phyloP scores from a whole-genome alignment of 2,113 vertebrate species.

The Lophotis ruficrista region DNA sequence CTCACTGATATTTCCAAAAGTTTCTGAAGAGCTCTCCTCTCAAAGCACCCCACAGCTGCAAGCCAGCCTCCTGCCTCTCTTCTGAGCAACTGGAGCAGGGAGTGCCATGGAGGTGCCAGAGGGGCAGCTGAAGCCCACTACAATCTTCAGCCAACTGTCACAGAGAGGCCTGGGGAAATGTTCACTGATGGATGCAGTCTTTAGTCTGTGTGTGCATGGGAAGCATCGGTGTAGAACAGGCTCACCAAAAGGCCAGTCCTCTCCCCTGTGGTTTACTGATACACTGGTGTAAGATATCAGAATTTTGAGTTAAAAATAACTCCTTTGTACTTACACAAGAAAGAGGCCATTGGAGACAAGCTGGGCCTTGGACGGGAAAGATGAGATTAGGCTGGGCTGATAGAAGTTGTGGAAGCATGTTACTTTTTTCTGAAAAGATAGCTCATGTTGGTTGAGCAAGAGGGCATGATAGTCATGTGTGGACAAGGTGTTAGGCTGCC shows the following conservation, averaged over 20 bases:
- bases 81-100: background rate
- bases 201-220: accelerated
- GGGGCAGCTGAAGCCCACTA: background rate
- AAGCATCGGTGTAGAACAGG: background rate
- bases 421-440: background rate
- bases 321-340: background rate
- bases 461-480: background rate
- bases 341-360: background rate
- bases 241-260: background rate
- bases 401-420: background rate
- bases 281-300: accelerated
- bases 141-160: background rate
- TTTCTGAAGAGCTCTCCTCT: background rate
- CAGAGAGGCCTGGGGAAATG: background rate
- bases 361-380: background rate
- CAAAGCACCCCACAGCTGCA: background rate
- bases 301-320: background rate
- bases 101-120: accelerated
- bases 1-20: background rate
- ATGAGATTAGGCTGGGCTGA: background rate
- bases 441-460: background rate
- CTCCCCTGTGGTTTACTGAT: background rate
- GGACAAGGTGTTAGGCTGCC: background rate
- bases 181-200: accelerated
- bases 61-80: background rate